A percentile compares a stretch with the other conserved stretches of the same genome.
These are phyloP conservation scores for Meghimatium bilineatum DNA, from an alignment of 2,888 invertebrate genomes.

Conservation along the genomic window DNA sequence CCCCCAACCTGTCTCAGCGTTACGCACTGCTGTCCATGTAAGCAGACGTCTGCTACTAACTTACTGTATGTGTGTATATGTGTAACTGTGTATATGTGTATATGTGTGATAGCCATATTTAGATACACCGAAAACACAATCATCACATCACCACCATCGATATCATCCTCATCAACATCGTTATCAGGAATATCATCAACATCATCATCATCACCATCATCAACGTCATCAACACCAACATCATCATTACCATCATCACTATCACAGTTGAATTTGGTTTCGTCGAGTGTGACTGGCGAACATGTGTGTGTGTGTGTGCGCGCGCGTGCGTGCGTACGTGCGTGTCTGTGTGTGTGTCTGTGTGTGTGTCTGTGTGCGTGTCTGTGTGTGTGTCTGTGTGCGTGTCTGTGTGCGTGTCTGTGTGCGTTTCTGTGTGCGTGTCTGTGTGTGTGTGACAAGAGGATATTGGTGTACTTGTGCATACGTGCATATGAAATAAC, in stretches of 20 bases:
- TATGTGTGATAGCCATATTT: not conserved
- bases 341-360: not conserved
- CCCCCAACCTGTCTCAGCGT: too few species aligned
- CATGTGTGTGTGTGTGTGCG: not conserved
- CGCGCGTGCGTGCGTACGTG: not conserved
- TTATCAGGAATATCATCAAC: too few species aligned
- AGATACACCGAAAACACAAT: too few species aligned
- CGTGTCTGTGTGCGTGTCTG: not conserved
- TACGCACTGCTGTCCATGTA: too few species aligned
- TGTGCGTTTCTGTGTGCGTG: not conserved
- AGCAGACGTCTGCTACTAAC: not conserved
- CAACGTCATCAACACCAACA: too few species aligned
- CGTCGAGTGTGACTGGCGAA: not conserved
- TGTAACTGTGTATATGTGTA: not conserved
- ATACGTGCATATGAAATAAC: too few species aligned
- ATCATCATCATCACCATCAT: too few species aligned
- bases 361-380: not conserved
- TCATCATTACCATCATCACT: too few species aligned
- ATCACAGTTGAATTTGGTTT: too few species aligned
- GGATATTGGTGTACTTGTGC: too few species aligned
- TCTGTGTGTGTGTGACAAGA: not conserved
- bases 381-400: not conserved
- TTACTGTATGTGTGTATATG: not conserved
- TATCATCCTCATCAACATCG: too few species aligned
- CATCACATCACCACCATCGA: too few species aligned